Conservation (phyloP, 1,140 invertebrate genomes). For the Drosophila nigromelanica region DNA sequence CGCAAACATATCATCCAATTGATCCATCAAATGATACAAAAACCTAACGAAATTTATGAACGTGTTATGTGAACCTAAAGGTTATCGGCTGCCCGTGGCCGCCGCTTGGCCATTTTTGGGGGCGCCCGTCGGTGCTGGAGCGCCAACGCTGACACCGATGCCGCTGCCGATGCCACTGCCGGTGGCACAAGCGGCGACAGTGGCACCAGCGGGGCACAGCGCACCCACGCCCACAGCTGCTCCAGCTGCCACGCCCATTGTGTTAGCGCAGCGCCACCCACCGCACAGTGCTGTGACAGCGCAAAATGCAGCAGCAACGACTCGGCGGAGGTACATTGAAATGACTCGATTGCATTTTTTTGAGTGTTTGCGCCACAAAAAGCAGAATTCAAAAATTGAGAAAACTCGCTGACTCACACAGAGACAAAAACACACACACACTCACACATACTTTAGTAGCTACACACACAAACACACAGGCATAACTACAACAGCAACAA, state of each 20-base stretch:
- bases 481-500: conserved; percentile 41
- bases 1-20: conserved; percentile 38
- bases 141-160: conserved; percentile 85
- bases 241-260: conserved; percentile 84
- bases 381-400: conserved; percentile 80
- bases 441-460: not conserved
- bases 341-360: conserved; percentile 19
- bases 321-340: conserved; percentile 84
- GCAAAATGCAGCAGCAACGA: conserved; percentile 85
- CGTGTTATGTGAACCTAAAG: conserved; percentile 73
- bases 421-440: conserved; percentile 14
- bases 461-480: conserved; percentile 11
- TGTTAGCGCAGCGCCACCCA: conserved; percentile 80
- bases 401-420: conserved; percentile 26
- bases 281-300: conserved; percentile 75
- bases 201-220: conserved; percentile 60
- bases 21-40: conserved; percentile 28
- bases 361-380: conserved; percentile 50
- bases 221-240: conserved; percentile 84
- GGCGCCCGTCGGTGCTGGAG: conserved; percentile 81
- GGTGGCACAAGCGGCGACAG: conserved; percentile 84
- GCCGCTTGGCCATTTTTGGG: conserved; percentile 84
- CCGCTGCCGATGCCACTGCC: conserved; percentile 63
- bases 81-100: conserved; percentile 86
- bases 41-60: conserved; percentile 49